phyloP scores from a whole-genome alignment of 2,797 vertebrate genomes.

The Kryptolebias ocellatus region DNA sequence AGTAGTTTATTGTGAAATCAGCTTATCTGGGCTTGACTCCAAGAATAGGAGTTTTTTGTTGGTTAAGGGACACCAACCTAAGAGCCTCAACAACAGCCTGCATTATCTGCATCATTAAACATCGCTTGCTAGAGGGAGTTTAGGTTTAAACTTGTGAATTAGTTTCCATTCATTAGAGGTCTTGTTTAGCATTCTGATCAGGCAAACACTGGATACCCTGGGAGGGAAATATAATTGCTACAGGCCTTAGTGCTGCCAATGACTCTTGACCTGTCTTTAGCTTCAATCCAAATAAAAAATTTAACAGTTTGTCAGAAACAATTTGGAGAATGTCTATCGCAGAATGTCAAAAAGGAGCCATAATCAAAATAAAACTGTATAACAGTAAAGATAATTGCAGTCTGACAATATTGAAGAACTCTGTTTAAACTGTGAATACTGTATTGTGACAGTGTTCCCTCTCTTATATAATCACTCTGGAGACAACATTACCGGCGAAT shows the following conservation, averaged over 20 bases:
- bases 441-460: neutral
- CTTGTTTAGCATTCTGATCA: slow-evolving; percentile 75
- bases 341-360: neutral
- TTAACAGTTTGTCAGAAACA: neutral
- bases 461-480: slow-evolving; percentile 21
- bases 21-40: neutral
- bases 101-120: slow-evolving; percentile 62
- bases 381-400: neutral
- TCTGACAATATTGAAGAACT: slow-evolving; percentile 5
- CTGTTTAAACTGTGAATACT: neutral
- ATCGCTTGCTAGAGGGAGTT: slow-evolving; percentile 35
- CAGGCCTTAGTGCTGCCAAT: slow-evolving; percentile 35
- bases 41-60: slow-evolving; percentile 13
- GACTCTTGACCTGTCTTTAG: slow-evolving; percentile 40
- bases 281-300: slow-evolving; percentile 17
- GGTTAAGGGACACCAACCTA: slow-evolving; percentile 15
- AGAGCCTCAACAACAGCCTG: slow-evolving; percentile 25
- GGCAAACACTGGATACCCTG: slow-evolving; percentile 36
- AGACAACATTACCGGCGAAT: neutral
- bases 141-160: slow-evolving; percentile 51
- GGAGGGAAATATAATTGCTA: slow-evolving; percentile 48
- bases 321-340: neutral
- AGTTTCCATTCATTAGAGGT: slow-evolving; percentile 46
- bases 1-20: neutral
- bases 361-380: neutral